These are phyloP conservation scores for Tangara arthus DNA, from an alignment of 2,797 vertebrate species.

Conservation along the genomic window DNA sequence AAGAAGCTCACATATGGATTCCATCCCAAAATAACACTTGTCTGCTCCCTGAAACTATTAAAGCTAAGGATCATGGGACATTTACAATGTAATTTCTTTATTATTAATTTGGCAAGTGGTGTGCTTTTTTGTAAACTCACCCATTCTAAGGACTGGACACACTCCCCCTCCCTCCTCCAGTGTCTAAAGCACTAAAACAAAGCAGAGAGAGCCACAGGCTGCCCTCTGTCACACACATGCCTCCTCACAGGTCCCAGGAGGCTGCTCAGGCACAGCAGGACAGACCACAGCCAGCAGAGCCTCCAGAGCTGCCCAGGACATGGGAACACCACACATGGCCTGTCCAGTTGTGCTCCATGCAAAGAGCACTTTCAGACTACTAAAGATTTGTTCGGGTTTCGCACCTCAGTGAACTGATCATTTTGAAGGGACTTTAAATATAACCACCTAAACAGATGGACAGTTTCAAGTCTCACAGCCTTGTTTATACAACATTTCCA, in stretches of 20 bases:
- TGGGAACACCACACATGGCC: not conserved
- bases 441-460: not conserved
- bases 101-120: constrained; percentile 45
- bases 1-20: constrained; percentile 47
- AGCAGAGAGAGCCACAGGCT: not conserved
- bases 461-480: not conserved
- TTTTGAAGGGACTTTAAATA: not conserved
- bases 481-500: not conserved
- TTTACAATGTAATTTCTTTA: constrained; percentile 35
- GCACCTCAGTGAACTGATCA: not conserved
- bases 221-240: not conserved
- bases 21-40: constrained; percentile 58
- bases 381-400: not conserved
- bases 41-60: constrained; percentile 16
- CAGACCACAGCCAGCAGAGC: not conserved
- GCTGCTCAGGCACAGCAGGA: not conserved
- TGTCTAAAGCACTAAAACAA: not conserved
- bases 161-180: not conserved
- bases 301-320: not conserved
- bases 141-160: not conserved
- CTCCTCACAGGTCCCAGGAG: not conserved
- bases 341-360: accelerated
- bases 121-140: not conserved
- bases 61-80: constrained; percentile 15
- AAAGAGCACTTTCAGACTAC: not conserved